These are phyloP conservation scores for Drosophila watanabei DNA, from an alignment of 1,140 invertebrate species.

Conservation along the genomic window DNA sequence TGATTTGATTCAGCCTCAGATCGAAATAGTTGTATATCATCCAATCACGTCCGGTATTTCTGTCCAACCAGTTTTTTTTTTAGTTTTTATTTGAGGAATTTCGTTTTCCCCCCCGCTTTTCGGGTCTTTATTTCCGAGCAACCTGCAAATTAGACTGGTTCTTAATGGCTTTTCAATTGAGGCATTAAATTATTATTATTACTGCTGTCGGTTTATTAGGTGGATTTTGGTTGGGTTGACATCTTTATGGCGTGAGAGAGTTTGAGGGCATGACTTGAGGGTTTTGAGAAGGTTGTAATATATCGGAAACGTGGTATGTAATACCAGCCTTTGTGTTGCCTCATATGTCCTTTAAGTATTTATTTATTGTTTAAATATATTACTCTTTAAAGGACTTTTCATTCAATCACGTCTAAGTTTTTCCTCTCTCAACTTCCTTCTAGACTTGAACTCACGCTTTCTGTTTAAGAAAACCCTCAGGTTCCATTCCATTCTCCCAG, in stretches of 20 bases:
- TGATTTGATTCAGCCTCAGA: constrained; percentile 14
- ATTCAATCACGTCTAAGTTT: background rate
- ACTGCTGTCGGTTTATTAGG: constrained; percentile 44
- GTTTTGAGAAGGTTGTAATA: no score
- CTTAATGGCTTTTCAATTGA: constrained; percentile 76
- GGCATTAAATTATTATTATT: constrained; percentile 65
- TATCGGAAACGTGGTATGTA: no score
- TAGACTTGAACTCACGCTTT: constrained; percentile 3
- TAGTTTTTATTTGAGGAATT: constrained; percentile 12
- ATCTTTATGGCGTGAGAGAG: constrained; percentile 63
- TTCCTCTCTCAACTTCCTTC: background rate
- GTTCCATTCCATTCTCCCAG: constrained; percentile 10
- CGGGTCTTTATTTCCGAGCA: constrained; percentile 10
- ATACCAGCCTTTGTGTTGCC: no score
- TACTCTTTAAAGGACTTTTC: background rate
- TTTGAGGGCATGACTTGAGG: background rate
- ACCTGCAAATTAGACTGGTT: constrained; percentile 66
- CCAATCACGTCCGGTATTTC: constrained; percentile 81
- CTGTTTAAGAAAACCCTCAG: background rate
- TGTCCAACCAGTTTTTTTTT: constrained; percentile 49
- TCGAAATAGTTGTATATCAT: constrained; percentile 77
- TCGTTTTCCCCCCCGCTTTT: background rate
- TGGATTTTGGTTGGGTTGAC: constrained; percentile 41
- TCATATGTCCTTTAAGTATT: background rate
- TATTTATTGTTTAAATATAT: background rate